Percentiles rank a stretch among this genome's conserved stretches.
These are phyloP conservation scores for Astropecten irregularis DNA, from an alignment of 53 echinoderm and acorn worm genomes.

Conservation along the genomic window DNA sequence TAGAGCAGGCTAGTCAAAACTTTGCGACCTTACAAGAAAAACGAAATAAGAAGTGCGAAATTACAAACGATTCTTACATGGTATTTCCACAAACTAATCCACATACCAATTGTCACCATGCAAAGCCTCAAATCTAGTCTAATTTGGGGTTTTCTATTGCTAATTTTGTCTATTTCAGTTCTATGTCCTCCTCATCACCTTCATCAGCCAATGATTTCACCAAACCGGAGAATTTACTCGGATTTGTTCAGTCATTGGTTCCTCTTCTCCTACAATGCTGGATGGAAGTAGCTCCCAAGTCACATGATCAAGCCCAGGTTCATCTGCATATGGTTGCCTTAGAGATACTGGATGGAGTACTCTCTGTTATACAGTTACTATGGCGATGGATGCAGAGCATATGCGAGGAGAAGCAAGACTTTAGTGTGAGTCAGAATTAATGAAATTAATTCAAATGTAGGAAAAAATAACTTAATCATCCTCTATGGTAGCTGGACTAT, in stretches of 20 bases:
- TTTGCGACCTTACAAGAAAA: no score
- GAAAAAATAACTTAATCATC: background rate
- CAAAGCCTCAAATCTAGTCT: background rate
- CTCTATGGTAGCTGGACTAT: no score
- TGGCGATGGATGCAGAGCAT: conserved; percentile 64
- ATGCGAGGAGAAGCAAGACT: conserved; percentile 43
- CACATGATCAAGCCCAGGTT: conserved; percentile 8
- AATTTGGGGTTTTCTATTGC: background rate
- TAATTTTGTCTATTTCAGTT: background rate
- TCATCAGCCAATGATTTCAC: conserved; percentile 7
- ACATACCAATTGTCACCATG: no score
- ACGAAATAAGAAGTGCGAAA: background rate
- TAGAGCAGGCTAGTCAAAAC: no score
- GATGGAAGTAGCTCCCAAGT: conserved; percentile 75
- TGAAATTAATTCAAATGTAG: background rate
- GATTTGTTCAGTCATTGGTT: conserved; percentile 66
- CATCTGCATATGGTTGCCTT: conserved; percentile 44
- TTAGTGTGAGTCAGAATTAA: conserved; percentile 34
- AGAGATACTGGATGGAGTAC: conserved; percentile 75
- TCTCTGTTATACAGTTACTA: conserved; percentile 66
- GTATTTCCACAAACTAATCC: no score
- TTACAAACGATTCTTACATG: no score
- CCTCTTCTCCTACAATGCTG: conserved; percentile 88
- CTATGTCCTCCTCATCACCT: background rate
- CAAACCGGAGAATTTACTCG: conserved; percentile 45